Conservation (phyloP, 2,113 vertebrate species). For the Lasiurus borealis region DNA sequence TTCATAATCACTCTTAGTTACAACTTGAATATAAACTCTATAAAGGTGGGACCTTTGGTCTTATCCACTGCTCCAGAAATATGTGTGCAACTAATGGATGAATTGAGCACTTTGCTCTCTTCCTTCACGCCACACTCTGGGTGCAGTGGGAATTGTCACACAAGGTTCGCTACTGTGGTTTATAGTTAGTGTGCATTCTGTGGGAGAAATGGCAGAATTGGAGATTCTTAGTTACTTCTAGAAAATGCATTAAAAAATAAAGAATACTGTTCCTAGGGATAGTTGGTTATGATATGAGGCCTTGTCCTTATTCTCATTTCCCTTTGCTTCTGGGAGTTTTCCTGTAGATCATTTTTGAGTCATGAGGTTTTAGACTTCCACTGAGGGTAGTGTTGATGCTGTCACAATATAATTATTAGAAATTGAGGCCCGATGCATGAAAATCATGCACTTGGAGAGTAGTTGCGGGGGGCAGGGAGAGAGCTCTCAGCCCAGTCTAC, state of each 20-base stretch:
- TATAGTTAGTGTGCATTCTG: neutral
- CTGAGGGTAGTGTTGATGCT: neutral
- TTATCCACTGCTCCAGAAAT: neutral
- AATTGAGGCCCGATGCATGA: neutral
- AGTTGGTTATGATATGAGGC: neutral
- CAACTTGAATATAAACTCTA: neutral
- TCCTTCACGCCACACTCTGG: neutral
- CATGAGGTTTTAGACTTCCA: constrained; percentile 29
- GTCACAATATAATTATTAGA: constrained; percentile 67
- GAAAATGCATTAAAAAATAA: neutral
- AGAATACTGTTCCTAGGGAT: neutral
- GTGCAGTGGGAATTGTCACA: no score
- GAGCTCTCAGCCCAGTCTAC: no score
- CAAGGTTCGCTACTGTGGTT: neutral
- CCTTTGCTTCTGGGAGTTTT: constrained; percentile 45
- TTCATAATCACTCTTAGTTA: neutral
- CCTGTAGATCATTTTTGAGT: constrained; percentile 23
- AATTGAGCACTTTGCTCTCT: neutral
- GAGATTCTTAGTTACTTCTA: neutral
- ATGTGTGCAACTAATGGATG: neutral
- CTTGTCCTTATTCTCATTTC: neutral
- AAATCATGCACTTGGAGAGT: no score
- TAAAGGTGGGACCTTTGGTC: neutral
- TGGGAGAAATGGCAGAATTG: neutral
- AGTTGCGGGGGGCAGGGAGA: no score